Evolutionary conservation across 53 echinoderm and acorn worm genomes (phyloP).

Genomic region (Luidia sarsii): DNA sequence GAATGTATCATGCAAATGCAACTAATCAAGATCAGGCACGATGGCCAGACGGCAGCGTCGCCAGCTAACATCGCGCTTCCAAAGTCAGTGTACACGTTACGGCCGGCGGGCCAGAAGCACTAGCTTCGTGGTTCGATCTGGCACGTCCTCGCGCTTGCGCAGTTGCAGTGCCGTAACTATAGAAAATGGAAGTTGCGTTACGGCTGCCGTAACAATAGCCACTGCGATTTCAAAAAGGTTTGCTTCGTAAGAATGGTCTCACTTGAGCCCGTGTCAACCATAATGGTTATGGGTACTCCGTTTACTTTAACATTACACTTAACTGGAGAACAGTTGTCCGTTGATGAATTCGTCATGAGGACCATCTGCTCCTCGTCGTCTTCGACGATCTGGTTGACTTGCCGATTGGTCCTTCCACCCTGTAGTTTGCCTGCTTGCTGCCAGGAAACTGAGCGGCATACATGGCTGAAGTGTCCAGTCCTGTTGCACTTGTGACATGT

Average conservation of each 20-base stretch:
- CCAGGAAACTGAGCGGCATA: background rate
- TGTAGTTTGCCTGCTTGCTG: background rate
- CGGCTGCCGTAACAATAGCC: too few species aligned
- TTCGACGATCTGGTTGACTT: background rate
- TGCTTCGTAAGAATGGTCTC: background rate
- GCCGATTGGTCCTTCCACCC: background rate
- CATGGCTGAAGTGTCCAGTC: constrained; percentile 21
- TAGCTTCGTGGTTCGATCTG: too few species aligned
- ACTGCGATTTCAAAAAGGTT: too few species aligned
- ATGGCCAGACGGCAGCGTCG: too few species aligned
- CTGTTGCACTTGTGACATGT: constrained; percentile 27
- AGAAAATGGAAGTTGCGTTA: too few species aligned
- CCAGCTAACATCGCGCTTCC: too few species aligned
- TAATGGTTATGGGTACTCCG: background rate
- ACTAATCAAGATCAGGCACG: too few species aligned
- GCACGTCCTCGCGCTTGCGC: too few species aligned
- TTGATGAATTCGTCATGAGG: background rate
- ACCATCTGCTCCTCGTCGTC: background rate
- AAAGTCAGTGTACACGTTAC: too few species aligned
- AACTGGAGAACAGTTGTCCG: background rate
- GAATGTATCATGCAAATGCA: too few species aligned
- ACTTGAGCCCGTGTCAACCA: constrained; percentile 6
- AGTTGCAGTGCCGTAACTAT: too few species aligned
- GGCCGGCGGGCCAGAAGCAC: too few species aligned
- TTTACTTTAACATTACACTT: background rate